Base-by-base conservation (phyloP, 2,113 vertebrate genomes). In the Prionailurus bengalensis region DNA sequence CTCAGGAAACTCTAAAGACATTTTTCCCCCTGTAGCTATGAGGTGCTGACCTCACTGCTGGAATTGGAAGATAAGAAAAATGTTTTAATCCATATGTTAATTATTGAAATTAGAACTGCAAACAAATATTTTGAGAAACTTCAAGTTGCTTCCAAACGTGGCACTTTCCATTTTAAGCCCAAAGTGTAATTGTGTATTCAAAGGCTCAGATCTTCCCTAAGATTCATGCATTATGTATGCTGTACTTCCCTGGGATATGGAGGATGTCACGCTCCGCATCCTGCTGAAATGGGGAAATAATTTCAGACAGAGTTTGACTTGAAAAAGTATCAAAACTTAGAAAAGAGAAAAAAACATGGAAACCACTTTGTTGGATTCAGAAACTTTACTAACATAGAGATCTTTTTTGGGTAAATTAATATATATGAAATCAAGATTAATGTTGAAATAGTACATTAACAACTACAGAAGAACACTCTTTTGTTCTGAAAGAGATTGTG, bases 101-200 rank as follows among this genome's bases (percentile, higher is more conserved):
- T 98, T 98, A 98, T 92, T 98, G 96, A 98, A 98, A 98, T 97
- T 97, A 14, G 0, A 95, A 97, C 16, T 0, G 80, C 96, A 98
- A 98, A 98, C 93, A 99, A 98, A 95, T 97, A 98, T 97, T 98
- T 98, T 96, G 89, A 76, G 95, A 97, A 98, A 98, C 36, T 94
- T 94, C 33, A 0, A 97, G 95, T 95, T 97, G 97, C 89, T 94
- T 97, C 85, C 94, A 97, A 92, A 97, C 7, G 19, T 61, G 90
- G 96, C 23, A 82, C 1, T 98, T 98, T 97, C 93, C 97, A 97
- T 97, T 97, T 97, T 97, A 97, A 98, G 97, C 89, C 87, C 73
- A 66, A 63, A 45, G 55, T 93, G 74, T 68, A 98, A 98, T 85
- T 98, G 96, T 95, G 84, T 70, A 97, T 97, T 97, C 97, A 94